Conservation (phyloP, 2,113 vertebrate genomes). For the Ciconia stormi region DNA sequence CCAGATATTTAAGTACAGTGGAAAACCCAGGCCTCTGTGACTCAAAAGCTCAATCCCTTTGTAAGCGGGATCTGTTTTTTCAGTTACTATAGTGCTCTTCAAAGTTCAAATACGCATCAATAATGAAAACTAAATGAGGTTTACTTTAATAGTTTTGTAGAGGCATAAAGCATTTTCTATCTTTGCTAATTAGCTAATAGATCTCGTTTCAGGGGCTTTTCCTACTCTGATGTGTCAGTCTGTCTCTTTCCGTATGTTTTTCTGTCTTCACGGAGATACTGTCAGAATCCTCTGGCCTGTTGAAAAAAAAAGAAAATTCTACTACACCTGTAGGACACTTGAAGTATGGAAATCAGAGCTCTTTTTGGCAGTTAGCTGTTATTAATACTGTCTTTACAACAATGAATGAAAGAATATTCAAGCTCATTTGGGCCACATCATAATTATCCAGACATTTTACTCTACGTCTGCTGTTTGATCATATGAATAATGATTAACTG, state of each 20-base stretch:
- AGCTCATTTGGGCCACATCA: constrained; percentile 62
- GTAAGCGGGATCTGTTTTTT: not conserved
- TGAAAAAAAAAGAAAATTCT: not conserved
- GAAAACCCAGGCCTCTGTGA: not conserved
- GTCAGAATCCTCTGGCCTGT: not conserved
- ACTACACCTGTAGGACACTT: not conserved
- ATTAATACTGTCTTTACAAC: constrained; percentile 73
- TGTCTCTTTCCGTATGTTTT: not conserved
- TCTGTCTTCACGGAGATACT: not conserved
- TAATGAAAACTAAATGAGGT: not conserved
- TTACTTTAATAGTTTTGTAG: not conserved
- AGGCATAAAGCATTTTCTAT: not conserved
- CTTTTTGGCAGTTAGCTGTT: constrained; percentile 67
- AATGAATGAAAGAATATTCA: constrained; percentile 72
- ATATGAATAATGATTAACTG: constrained; percentile 72
- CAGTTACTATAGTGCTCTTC: not conserved
- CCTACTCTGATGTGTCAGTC: not conserved
- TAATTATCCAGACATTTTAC: constrained; percentile 59
- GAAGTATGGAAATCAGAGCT: constrained; percentile 55
- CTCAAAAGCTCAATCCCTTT: not conserved
- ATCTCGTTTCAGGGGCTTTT: not conserved
- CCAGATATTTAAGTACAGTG: not conserved
- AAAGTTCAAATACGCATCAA: not conserved
- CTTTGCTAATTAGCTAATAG: not conserved
- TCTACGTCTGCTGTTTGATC: constrained; percentile 31